Conservation (phyloP, 2,888 invertebrate genomes). For the Pyralis farinalis region DNA sequence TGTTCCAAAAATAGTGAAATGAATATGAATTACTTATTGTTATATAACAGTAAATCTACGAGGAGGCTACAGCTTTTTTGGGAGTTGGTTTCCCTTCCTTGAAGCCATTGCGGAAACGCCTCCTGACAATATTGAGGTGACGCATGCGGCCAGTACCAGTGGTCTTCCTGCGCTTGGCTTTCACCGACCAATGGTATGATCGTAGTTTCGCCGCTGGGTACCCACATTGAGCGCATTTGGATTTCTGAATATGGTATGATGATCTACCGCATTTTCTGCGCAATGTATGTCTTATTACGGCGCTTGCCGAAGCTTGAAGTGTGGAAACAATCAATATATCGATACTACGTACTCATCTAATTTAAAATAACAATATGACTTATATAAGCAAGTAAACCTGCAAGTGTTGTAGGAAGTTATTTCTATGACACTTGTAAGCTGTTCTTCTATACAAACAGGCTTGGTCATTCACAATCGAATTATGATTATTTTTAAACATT, state of each 20-base stretch:
- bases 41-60: constrained; percentile 57
- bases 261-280: constrained; percentile 99
- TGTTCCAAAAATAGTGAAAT: no score
- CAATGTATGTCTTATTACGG: constrained; percentile 99
- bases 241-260: constrained; percentile 99
- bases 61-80: constrained; percentile 83
- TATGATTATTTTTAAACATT: no score
- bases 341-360: no score
- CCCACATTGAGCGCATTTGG: constrained; percentile 98
- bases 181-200: constrained; percentile 99
- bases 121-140: constrained; percentile 95
- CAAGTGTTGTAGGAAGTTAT: no score
- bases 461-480: no score
- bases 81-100: constrained; percentile 88
- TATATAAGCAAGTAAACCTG: no score
- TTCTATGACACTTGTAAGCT: no score
- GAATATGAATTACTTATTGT: no score
- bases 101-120: constrained; percentile 94
- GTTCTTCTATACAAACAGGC: no score
- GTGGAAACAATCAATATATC: no score
- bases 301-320: constrained; percentile 99
- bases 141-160: constrained; percentile 99
- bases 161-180: constrained; percentile 99
- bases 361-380: no score
- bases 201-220: constrained; percentile 97